Percentiles rank a stretch among this genome's conserved stretches.
These are phyloP conservation scores for Sipha flava DNA, from an alignment of 1,140 invertebrate species.

Conservation along the genomic window DNA sequence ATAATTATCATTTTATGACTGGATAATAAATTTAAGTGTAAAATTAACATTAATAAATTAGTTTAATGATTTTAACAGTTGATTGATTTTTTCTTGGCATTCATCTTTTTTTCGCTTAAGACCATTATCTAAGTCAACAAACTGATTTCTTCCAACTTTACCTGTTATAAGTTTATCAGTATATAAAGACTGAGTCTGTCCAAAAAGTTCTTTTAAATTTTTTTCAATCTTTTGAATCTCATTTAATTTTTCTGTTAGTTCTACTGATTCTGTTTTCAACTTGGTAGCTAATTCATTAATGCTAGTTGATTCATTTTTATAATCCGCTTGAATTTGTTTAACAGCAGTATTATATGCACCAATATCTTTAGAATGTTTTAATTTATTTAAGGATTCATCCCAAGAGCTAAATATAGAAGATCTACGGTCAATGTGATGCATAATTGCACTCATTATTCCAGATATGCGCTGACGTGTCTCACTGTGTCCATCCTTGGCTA, in stretches of 20 bases:
- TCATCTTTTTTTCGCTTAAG: constrained; percentile 59
- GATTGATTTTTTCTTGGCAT: constrained; percentile 57
- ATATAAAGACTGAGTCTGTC: constrained; percentile 49
- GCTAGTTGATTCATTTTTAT: constrained; percentile 53
- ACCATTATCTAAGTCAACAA: constrained; percentile 53
- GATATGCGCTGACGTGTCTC: constrained; percentile 51
- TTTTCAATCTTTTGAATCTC: constrained; percentile 58
- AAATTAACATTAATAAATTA: neutral
- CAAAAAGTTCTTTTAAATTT: constrained; percentile 47
- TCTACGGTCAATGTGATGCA: constrained; percentile 54
- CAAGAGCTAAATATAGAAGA: constrained; percentile 55
- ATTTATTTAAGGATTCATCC: constrained; percentile 56
- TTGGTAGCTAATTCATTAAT: constrained; percentile 53
- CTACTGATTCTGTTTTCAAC: constrained; percentile 55
- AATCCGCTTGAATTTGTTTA: constrained; percentile 56
- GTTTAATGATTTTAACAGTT: constrained; percentile 48
- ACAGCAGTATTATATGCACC: constrained; percentile 48
- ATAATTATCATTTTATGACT: neutral
- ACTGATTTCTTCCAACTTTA: constrained; percentile 57
- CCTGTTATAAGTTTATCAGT: constrained; percentile 59
- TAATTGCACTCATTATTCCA: constrained; percentile 50
- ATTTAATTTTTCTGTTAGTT: constrained; percentile 55
- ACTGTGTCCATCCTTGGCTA: constrained; percentile 51
- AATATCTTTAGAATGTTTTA: constrained; percentile 57
- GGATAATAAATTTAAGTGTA: neutral